Evolutionary conservation across 30 jellyfish, hydroid and myxozoan species (phyloP).

Genomic region (Hydractinia symbiolongicarpus): DNA sequence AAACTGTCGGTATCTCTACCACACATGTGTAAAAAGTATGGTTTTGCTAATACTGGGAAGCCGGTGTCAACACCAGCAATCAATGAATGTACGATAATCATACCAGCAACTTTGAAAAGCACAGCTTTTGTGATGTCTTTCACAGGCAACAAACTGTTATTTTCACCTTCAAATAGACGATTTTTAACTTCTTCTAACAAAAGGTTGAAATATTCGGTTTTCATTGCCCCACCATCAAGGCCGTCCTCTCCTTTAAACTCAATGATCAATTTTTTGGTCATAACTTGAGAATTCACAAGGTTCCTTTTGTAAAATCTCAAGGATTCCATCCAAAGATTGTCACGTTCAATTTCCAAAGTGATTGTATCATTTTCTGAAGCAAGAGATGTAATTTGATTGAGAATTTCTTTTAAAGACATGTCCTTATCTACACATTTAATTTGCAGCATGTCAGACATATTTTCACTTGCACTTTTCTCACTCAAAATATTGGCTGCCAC

Average conservation of each 20-base stretch:
- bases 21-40: no score
- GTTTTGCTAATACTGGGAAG: no score
- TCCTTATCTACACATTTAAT: no score
- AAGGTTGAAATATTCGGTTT: constrained; percentile 9
- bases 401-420: no score
- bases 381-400: no score
- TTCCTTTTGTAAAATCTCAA: constrained; percentile 8
- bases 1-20: no score
- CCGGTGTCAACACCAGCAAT: background rate
- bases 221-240: constrained; percentile 27
- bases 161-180: constrained; percentile 21
- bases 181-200: constrained; percentile 5
- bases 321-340: constrained; percentile 13
- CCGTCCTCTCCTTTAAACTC: constrained; percentile 21
- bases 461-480: no score
- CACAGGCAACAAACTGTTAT: constrained; percentile 2
- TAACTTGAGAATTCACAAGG: background rate
- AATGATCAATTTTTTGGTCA: background rate
- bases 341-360: constrained; percentile 7
- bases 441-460: no score
- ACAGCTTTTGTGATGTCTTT: constrained; percentile 8
- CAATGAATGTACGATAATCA: background rate
- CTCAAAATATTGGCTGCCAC: no score
- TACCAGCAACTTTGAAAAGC: constrained; percentile 8
- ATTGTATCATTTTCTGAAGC: no score